Evolutionary conservation across 2,888 invertebrate genomes (phyloP).

Genomic region (Drosophila niveifrons): DNA sequence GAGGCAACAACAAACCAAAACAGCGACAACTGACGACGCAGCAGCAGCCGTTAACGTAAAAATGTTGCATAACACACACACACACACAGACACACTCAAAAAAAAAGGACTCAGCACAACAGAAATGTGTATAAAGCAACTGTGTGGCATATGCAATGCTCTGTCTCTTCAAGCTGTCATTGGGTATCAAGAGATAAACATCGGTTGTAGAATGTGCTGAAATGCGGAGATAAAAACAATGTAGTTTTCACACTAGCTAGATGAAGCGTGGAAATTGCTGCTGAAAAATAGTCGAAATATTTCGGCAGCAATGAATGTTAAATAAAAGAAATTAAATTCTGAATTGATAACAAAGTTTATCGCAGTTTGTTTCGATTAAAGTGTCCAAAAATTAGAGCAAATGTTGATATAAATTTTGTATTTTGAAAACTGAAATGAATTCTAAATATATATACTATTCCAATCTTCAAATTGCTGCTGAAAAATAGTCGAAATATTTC

Average conservation of each 20-base stretch:
- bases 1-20: constrained; percentile 14
- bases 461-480: background rate
- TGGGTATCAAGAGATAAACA: constrained; percentile 17
- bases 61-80: constrained; percentile 47
- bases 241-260: background rate
- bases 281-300: background rate
- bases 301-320: background rate
- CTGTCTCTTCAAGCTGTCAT: constrained; percentile 9
- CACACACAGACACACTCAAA: too few species aligned
- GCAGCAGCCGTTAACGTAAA: constrained; percentile 44
- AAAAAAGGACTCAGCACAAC: constrained; percentile 6
- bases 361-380: too few species aligned
- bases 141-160: constrained; percentile 12
- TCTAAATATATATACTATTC: too few species aligned
- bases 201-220: background rate
- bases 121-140: background rate
- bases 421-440: too few species aligned
- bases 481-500: background rate
- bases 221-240: background rate
- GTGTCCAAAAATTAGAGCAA: too few species aligned
- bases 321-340: background rate
- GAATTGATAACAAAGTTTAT: too few species aligned
- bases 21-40: constrained; percentile 46
- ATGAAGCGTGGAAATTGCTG: background rate
- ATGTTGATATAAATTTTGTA: too few species aligned